phyloP scores from a whole-genome alignment of 2,888 invertebrate species.

The Orthosia gracilis region DNA sequence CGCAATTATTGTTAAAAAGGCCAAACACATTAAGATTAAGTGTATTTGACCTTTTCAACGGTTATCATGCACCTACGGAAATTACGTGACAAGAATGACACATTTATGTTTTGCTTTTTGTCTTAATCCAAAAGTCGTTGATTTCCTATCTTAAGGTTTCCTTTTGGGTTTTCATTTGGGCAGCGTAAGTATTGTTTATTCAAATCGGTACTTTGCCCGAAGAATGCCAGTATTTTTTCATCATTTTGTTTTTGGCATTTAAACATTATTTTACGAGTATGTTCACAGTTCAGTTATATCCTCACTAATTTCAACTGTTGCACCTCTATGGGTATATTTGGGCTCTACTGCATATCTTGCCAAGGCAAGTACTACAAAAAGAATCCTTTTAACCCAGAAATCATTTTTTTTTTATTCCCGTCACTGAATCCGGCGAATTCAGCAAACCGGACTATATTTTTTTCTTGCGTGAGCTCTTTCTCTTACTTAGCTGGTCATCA shows the following conservation, averaged over 20 bases:
- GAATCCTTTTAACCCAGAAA: background rate
- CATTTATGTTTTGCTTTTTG: conserved; percentile 9
- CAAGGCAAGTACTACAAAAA: background rate
- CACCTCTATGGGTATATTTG: too few species aligned
- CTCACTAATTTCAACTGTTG: too few species aligned
- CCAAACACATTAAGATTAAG: conserved; percentile 45
- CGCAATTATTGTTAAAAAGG: conserved; percentile 41
- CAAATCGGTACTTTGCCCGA: background rate
- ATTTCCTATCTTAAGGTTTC: background rate
- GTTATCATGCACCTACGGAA: conserved; percentile 18
- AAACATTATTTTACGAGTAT: too few species aligned
- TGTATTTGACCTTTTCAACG: conserved; percentile 36
- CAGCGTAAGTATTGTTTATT: too few species aligned
- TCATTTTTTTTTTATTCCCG: too few species aligned
- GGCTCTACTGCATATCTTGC: too few species aligned
- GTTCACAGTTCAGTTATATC: background rate
- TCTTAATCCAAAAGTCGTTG: background rate
- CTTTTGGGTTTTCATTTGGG: background rate
- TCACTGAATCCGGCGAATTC: too few species aligned
- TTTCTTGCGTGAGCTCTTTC: too few species aligned
- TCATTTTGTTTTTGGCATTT: background rate
- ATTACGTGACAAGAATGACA: conserved; percentile 17
- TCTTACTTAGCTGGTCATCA: background rate
- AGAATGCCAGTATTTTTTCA: background rate
- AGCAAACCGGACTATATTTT: too few species aligned